These are phyloP conservation scores for Hemichromis elongatus DNA, from an alignment of 2,113 vertebrate genomes.

Conservation along the genomic window DNA sequence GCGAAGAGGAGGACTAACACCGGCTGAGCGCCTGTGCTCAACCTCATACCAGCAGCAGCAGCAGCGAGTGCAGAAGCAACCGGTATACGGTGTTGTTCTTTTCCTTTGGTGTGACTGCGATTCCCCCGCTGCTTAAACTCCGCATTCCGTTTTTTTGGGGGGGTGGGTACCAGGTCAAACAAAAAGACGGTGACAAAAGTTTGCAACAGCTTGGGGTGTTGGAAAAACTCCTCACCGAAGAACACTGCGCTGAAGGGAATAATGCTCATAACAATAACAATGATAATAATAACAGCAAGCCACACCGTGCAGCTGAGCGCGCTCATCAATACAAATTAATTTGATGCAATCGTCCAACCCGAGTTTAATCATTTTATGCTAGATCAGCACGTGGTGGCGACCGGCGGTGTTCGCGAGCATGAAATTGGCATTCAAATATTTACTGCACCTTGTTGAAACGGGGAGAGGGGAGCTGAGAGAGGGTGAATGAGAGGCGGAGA, in stretches of 20 bases:
- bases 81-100: background rate
- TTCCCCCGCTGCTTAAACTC: background rate
- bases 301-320: conserved; percentile 20
- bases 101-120: conserved; percentile 1
- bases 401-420: conserved; percentile 41
- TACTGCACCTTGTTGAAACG: conserved; percentile 31
- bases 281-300: conserved; percentile 1
- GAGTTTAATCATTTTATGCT: conserved; percentile 62
- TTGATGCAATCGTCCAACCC: conserved; percentile 57
- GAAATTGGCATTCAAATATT: conserved; percentile 56
- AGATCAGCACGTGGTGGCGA: conserved; percentile 49
- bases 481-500: background rate
- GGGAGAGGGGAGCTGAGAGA: background rate
- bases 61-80: background rate
- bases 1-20: background rate
- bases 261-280: conserved; percentile 2
- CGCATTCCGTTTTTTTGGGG: background rate
- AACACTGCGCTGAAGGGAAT: background rate
- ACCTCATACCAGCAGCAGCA: background rate
- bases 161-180: background rate
- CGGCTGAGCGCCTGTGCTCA: background rate
- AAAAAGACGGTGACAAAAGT: conserved; percentile 7
- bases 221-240: conserved; percentile 21
- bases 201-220: conserved; percentile 46
- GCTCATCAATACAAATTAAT: conserved; percentile 59